Evolutionary conservation across 2,113 vertebrate species (phyloP), one percentile per base, ranked within the genome.

Genomic region (Aplodontia rufa): DNA sequence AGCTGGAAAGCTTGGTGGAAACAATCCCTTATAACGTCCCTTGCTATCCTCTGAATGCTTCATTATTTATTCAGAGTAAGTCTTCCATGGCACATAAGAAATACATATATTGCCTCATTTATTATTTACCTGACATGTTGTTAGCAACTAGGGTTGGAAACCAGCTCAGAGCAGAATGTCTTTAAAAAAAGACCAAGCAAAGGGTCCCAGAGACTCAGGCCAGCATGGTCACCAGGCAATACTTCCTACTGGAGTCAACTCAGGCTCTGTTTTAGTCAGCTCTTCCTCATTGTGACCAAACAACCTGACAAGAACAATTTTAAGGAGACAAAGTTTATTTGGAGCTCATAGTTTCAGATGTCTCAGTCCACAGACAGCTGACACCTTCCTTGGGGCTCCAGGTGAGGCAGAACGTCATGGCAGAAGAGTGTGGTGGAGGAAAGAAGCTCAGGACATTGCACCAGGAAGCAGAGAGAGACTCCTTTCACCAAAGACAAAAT

Each of bases 11-110:
- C 37, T 45, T 79, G 37, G 47, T 32, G 84, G 85, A 94, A 90
- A 95, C 66, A 47, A 68, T 80, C 37, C 91, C 95, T 89, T 35
- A 40, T 62, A 95, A 92, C 42, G 35, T 82, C 68, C 83, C 37
- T 20, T 28, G 0, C 71, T 75, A 49, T 76, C n/a, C 47, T 97
- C 62, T 60, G 32, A 95, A 62, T n/a, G 17, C 49, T 62, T 91
- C 75, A 68, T 92, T 94, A 87, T 81, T 97, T 89, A 97, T 87
- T 97, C 94, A 87, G 53, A 79, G 69, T 72, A 91, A 90, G 68
- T 45, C 83, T 69, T 72, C 72, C 91, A 94, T 30, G 76, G 53
- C 93, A 96, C 71, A 66, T 94, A 94, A 91, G 74, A 93, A 89
- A 96, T 64, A 87, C 53, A 87, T 88, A 85, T 60, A 82, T 87